These are phyloP conservation scores for Sycophila texana DNA, from an alignment of 2,888 invertebrate genomes.

Conservation along the genomic window DNA sequence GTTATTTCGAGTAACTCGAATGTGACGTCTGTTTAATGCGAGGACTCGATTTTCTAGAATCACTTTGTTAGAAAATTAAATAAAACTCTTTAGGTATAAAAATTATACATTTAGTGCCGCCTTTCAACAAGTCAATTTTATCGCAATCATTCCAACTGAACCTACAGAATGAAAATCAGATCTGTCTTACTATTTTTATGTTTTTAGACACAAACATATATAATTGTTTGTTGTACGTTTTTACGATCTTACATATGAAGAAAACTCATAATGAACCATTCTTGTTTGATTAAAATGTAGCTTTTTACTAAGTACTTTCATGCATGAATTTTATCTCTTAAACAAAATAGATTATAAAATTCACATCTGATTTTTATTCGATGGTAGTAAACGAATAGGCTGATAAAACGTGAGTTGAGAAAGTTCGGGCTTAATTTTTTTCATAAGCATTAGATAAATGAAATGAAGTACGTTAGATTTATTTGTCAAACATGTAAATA, in stretches of 20 bases:
- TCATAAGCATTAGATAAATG: slow-evolving; percentile 30
- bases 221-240: too few species aligned
- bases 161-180: slow-evolving; percentile 51
- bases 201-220: too few species aligned
- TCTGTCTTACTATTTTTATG: not conserved
- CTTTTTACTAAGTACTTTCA: too few species aligned
- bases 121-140: slow-evolving; percentile 55
- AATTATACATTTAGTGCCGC: slow-evolving; percentile 58
- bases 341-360: not conserved
- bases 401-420: slow-evolving; percentile 43
- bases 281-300: too few species aligned
- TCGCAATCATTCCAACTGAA: slow-evolving; percentile 52
- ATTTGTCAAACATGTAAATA: slow-evolving; percentile 47
- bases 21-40: slow-evolving; percentile 20
- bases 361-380: slow-evolving; percentile 51
- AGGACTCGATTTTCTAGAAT: slow-evolving; percentile 43
- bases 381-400: slow-evolving; percentile 27
- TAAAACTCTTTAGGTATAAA: slow-evolving; percentile 58
- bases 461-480: slow-evolving; percentile 29
- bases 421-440: slow-evolving; percentile 28
- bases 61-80: slow-evolving; percentile 49
- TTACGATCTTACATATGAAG: too few species aligned
- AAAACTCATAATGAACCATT: too few species aligned
- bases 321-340: not conserved
- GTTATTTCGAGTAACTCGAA: slow-evolving; percentile 28